These are phyloP conservation scores for Orchesella cincta DNA, from an alignment of 1,140 invertebrate species.

Conservation along the genomic window DNA sequence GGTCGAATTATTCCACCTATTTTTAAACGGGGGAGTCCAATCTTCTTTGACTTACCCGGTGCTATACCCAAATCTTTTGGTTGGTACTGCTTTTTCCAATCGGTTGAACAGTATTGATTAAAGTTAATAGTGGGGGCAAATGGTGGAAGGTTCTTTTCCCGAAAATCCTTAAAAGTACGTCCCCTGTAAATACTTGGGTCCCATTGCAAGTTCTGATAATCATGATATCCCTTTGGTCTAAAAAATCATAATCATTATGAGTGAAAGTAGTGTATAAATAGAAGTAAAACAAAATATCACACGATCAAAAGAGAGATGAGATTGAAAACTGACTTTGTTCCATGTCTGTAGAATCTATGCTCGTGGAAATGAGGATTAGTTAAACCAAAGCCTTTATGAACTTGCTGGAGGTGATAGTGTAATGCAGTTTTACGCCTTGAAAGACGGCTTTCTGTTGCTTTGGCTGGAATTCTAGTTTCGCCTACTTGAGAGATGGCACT, in stretches of 20 bases:
- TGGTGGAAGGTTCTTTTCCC: neutral
- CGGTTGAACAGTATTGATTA: neutral
- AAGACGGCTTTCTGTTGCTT: too few species aligned
- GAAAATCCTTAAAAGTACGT: neutral
- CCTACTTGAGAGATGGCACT: too few species aligned
- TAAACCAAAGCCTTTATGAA: too few species aligned
- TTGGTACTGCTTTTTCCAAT: neutral
- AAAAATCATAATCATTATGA: neutral
- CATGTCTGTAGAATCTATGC: too few species aligned
- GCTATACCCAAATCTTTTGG: neutral
- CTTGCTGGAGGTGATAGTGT: too few species aligned
- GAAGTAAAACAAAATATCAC: too few species aligned
- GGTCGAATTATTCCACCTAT: neutral
- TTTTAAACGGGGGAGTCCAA: neutral
- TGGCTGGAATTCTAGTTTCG: too few species aligned
- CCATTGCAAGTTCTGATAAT: conserved; percentile 2
- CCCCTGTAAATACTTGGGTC: neutral
- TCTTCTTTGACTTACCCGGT: neutral
- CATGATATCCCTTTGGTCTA: neutral
- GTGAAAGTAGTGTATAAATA: neutral
- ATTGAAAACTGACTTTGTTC: too few species aligned
- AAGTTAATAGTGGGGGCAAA: neutral
- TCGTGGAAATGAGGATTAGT: too few species aligned
- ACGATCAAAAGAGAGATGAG: too few species aligned
- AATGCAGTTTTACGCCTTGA: too few species aligned